Base-by-base conservation (phyloP, 2,113 vertebrate genomes). In the Azemiops feae region DNA sequence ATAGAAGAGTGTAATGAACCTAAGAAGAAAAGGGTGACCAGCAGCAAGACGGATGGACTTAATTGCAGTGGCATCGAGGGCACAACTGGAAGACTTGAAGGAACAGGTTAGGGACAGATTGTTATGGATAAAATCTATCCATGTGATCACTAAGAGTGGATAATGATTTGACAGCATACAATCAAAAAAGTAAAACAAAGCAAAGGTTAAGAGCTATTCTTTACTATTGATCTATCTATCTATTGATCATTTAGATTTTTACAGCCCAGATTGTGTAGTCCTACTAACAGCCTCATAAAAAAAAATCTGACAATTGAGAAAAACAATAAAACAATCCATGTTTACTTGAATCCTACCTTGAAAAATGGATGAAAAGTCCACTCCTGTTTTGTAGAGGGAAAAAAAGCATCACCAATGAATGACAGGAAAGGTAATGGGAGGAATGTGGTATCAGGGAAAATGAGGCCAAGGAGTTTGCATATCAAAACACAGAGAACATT, bases 261-360 rank as follows among this genome's bases (percentile, higher is more conserved):
- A 22, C 74, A 81, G 34, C 7, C 74, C 74, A 22, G 34, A 43
- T 81, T 3, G 22, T 43, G 34, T 43, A 81, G 74, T 22, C 74
- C 34, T 81, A 93, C 34, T 96, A 96, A 96, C 94, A 96, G 94
- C 91, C 97, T 97, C 97, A 97, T 97, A 97, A 97, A 98, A 98
- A 97, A 96, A 96, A 88, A 57, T n/a, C 89, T 92, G 86, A 94
- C 93, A 89, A 95, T 91, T 58, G 27, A 45, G 57, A 93, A 94
- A 95, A 52, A 55, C 58, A 93, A 93, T 89, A 95, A 93, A 95
- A 93, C 89, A 81, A 93, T 89, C 55, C 1, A 18, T 12, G 55
- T 95, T 95, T 92, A 86, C 91, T 94, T 3, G 43, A 87, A 90
- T 12, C 91, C 18, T 96, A 22, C 93, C 0, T 89, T 93, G 93